phyloP scores from a whole-genome alignment of 2,113 vertebrate species.

The Irena cyanogastra region DNA sequence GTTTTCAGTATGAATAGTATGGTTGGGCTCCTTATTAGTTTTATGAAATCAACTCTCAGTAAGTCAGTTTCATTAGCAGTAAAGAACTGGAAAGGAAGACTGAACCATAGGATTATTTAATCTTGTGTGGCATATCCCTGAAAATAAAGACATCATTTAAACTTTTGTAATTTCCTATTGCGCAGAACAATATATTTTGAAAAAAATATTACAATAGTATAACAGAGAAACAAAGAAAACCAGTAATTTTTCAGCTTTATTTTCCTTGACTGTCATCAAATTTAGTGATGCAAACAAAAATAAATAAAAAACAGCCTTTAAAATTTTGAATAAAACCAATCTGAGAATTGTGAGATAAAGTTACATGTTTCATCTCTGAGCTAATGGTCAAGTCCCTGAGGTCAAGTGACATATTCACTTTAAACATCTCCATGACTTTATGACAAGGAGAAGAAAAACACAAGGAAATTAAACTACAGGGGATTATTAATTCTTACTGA shows the following conservation, averaged over 20 bases:
- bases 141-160: neutral
- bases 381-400: neutral
- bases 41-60: neutral
- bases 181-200: neutral
- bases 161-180: neutral
- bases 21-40: neutral
- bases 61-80: neutral
- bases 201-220: neutral
- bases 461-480: conserved; percentile 41
- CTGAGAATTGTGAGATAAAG: neutral
- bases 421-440: conserved; percentile 25
- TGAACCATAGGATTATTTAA: neutral
- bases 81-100: neutral
- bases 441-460: neutral
- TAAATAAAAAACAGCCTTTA: neutral
- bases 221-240: neutral
- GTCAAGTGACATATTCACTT: neutral
- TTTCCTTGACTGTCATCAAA: neutral
- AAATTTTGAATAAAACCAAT: neutral
- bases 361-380: neutral
- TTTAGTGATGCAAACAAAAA: neutral
- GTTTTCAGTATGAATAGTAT: neutral
- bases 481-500: conserved; percentile 15
- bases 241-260: neutral
- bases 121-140: neutral